Conservation (phyloP, 1,140 invertebrate species). For the Protaetia brevitarsis region DNA sequence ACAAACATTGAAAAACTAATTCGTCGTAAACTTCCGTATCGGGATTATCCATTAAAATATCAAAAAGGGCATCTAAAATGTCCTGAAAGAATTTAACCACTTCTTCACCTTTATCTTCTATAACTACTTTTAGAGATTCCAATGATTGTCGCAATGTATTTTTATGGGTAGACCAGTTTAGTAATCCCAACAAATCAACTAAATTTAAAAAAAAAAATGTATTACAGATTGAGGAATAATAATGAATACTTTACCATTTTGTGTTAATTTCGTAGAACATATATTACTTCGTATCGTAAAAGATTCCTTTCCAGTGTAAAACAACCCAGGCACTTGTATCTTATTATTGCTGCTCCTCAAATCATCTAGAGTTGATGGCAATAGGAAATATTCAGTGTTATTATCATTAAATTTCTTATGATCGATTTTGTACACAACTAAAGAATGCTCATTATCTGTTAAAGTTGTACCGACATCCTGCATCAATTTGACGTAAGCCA, state of each 20-base stretch:
- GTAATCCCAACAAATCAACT: slow-evolving; percentile 86
- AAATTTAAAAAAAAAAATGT: slow-evolving; percentile 27
- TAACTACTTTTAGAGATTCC: slow-evolving; percentile 70
- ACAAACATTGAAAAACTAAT: slow-evolving; percentile 88
- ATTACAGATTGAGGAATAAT: neutral
- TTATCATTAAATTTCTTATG: slow-evolving; percentile 72
- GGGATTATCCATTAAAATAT: slow-evolving; percentile 79
- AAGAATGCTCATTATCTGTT: slow-evolving; percentile 74
- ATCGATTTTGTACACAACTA: slow-evolving; percentile 92
- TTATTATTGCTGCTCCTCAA: slow-evolving; percentile 60
- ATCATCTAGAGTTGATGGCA: slow-evolving; percentile 69
- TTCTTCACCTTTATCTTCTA: slow-evolving; percentile 71
- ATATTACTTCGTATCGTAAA: slow-evolving; percentile 81
- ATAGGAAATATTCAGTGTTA: slow-evolving; percentile 68
- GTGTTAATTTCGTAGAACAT: slow-evolving; percentile 94
- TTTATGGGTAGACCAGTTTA: slow-evolving; percentile 80
- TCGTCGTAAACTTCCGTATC: slow-evolving; percentile 73
- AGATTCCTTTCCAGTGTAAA: slow-evolving; percentile 70
- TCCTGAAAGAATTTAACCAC: slow-evolving; percentile 91
- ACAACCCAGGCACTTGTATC: slow-evolving; percentile 54
- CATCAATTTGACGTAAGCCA: slow-evolving; percentile 85
- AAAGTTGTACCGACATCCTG: slow-evolving; percentile 88
- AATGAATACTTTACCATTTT: slow-evolving; percentile 68
- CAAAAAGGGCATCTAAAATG: slow-evolving; percentile 88
- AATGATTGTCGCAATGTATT: slow-evolving; percentile 68